Percentiles rank a stretch among this genome's conserved stretches.
Evolutionary conservation across 2,113 vertebrate genomes (phyloP).

Genomic region (Brienomyrus longianalis): DNA sequence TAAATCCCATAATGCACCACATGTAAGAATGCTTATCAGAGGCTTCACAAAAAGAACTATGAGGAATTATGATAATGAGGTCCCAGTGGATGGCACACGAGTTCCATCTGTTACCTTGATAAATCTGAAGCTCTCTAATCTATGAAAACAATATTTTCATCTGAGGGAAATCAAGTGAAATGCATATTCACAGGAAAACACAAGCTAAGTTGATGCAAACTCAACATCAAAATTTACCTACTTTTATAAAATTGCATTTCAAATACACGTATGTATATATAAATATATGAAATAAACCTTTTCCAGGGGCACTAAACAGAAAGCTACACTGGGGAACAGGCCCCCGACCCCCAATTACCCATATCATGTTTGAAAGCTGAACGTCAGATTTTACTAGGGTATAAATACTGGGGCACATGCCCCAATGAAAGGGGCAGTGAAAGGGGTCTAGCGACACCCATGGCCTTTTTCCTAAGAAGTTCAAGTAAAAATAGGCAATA

Average conservation of each 20-base stretch:
- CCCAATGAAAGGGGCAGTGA: too few relatives aligned
- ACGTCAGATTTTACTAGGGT: too few relatives aligned
- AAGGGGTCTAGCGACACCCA: too few relatives aligned
- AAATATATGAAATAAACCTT: background rate
- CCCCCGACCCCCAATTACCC: too few relatives aligned
- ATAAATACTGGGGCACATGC: too few relatives aligned
- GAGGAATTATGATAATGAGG: constrained; percentile 17
- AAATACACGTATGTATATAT: background rate
- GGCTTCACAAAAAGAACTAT: constrained; percentile 11
- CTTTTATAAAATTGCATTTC: background rate
- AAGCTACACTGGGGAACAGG: too few relatives aligned
- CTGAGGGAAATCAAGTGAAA: background rate
- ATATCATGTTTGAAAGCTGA: too few relatives aligned
- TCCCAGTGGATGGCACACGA: background rate
- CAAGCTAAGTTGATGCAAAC: background rate
- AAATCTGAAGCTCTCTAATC: constrained; percentile 6
- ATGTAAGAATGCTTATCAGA: background rate
- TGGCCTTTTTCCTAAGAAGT: background rate
- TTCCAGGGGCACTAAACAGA: too few relatives aligned
- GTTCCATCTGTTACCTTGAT: constrained; percentile 14
- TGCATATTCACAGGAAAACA: constrained; percentile 13
- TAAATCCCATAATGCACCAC: background rate
- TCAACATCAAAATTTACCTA: background rate
- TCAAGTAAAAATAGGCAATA: background rate
- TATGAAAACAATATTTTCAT: constrained; percentile 7